Conservation (phyloP, 2,888 invertebrate genomes). For the Drosophila neutralis region DNA sequence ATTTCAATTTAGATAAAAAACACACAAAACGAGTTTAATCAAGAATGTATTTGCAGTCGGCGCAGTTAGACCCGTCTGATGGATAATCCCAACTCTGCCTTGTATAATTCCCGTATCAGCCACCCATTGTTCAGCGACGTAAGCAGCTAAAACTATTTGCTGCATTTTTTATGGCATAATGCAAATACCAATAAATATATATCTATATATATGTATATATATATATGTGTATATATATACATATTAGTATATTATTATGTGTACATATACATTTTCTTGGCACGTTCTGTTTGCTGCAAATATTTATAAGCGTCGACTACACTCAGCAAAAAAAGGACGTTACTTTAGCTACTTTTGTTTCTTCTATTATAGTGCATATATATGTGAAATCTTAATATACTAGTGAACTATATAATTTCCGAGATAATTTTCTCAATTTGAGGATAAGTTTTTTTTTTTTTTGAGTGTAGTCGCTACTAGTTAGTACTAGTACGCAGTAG, state of each 20-base stretch:
- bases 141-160: conserved; percentile 4
- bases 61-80: background rate
- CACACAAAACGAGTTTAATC: background rate
- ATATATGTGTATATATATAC: too few species aligned
- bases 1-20: background rate
- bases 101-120: conserved; percentile 18
- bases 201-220: too few species aligned
- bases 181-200: conserved; percentile 21
- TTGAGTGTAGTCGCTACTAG: background rate
- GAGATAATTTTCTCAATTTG: background rate
- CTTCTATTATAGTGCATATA: background rate
- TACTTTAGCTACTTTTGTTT: background rate
- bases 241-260: conserved; percentile 1
- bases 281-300: conserved; percentile 34
- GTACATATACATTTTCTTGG: conserved; percentile 6
- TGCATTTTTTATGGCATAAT: conserved; percentile 21
- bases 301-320: conserved; percentile 20
- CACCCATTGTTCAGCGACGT: conserved; percentile 13
- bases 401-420: background rate
- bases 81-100: background rate
- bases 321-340: background rate
- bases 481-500: background rate
- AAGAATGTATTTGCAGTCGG: background rate
- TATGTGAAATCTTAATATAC: background rate
- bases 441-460: background rate